Conservation (phyloP, 2,888 invertebrate species). For the Troides oblongomaculatus region DNA sequence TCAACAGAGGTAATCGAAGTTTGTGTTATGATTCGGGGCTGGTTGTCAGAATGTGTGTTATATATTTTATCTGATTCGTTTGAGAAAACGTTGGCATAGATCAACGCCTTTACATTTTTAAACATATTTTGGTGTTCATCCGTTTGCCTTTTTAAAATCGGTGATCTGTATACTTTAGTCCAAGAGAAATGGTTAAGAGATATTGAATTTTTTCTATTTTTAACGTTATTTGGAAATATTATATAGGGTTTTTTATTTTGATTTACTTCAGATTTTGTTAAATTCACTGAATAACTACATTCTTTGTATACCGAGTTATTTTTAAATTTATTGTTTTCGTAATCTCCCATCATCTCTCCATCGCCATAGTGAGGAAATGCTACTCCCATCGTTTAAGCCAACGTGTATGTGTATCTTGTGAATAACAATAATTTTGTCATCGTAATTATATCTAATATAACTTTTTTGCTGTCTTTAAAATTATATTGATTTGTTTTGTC, state of each 20-base stretch:
- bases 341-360: constrained; percentile 28
- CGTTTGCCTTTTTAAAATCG: constrained; percentile 36
- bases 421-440: not conserved
- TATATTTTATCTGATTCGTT: constrained; percentile 2
- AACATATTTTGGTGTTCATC: constrained; percentile 25
- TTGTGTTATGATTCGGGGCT: constrained; percentile 35
- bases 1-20: constrained; percentile 43
- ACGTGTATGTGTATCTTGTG: not conserved
- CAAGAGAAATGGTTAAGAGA: constrained; percentile 43
- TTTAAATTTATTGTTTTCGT: constrained; percentile 29
- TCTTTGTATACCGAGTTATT: constrained; percentile 52
- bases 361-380: constrained; percentile 31
- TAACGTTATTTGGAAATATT: constrained; percentile 18
- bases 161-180: constrained; percentile 56
- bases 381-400: constrained; percentile 34
- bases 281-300: constrained; percentile 47
- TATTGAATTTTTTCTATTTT: constrained; percentile 33
- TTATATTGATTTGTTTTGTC: constrained; percentile 3
- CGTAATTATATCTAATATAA: not conserved
- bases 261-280: constrained; percentile 24
- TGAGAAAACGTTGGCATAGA: constrained; percentile 11
- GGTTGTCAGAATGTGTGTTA: not conserved
- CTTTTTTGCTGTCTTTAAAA: not conserved
- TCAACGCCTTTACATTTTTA: constrained; percentile 13
- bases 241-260: constrained; percentile 20